Conservation (phyloP, 2,113 vertebrate species). For the Tenebrosternarchus preto region DNA sequence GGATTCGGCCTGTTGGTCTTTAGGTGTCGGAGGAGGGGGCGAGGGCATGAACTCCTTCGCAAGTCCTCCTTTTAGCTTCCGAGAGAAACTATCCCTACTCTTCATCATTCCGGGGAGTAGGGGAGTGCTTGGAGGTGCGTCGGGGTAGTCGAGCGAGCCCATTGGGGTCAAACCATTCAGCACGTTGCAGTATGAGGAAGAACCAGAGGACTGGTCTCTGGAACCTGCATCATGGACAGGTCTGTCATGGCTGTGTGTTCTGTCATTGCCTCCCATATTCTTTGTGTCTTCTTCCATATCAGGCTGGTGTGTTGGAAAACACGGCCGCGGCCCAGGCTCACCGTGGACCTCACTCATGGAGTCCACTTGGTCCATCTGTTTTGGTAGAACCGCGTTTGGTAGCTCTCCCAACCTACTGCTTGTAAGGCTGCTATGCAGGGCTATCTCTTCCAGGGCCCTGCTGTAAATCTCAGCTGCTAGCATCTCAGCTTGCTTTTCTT, state of each 20-base stretch:
- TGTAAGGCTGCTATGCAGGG: neutral
- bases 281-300: conserved; percentile 19
- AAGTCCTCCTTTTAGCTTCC: conserved; percentile 73
- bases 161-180: conserved; percentile 35
- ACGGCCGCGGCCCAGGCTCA: neutral
- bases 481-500: conserved; percentile 55
- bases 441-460: conserved; percentile 58
- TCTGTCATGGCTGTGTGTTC: neutral
- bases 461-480: conserved; percentile 54
- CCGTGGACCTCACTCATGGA: neutral
- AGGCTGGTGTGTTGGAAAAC: neutral
- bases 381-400: neutral
- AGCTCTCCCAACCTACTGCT: conserved; percentile 2
- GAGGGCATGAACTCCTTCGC: conserved; percentile 75
- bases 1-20: conserved; percentile 50
- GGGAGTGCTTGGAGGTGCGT: conserved; percentile 75
- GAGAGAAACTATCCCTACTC: conserved; percentile 70
- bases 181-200: conserved; percentile 2
- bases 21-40: conserved; percentile 74
- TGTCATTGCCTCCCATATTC: conserved; percentile 11
- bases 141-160: conserved; percentile 76
- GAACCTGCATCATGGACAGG: neutral
- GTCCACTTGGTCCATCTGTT: neutral
- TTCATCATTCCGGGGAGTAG: conserved; percentile 67
- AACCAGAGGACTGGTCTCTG: neutral